phyloP scores from a whole-genome alignment of 2,113 vertebrate species.

The Bubo blakistoni region DNA sequence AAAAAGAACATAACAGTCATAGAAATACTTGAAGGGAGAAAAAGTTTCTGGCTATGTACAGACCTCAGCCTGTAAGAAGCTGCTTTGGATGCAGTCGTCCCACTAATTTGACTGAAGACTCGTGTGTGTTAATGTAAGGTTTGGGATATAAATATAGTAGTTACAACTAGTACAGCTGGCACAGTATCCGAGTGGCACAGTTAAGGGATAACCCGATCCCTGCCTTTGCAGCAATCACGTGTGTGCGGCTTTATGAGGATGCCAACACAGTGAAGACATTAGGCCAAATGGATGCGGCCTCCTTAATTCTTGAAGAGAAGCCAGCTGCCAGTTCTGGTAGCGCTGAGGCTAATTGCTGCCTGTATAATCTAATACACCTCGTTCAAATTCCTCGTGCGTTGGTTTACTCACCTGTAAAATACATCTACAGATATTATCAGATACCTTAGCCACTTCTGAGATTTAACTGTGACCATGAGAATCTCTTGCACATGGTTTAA shows the following conservation, averaged over 20 bases:
- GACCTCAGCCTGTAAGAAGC: background rate
- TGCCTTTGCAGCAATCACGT: background rate
- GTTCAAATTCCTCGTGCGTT: accelerated
- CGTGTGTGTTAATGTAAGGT: background rate
- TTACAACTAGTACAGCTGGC: background rate
- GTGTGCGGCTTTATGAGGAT: accelerated
- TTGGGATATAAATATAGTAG: background rate
- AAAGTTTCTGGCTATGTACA: too few relatives aligned
- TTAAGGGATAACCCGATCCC: background rate
- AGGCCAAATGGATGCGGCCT: background rate
- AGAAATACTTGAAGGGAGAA: background rate
- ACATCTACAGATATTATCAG: accelerated
- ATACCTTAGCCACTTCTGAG: background rate
- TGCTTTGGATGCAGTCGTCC: background rate
- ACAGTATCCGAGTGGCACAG: background rate
- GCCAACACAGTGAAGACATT: background rate
- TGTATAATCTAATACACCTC: background rate
- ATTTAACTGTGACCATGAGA: background rate
- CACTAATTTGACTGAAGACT: background rate
- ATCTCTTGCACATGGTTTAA: background rate
- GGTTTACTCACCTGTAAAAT: background rate
- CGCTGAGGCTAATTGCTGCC: background rate
- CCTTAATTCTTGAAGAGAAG: background rate
- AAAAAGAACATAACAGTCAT: background rate
- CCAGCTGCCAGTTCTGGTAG: background rate